Evolutionary conservation across 2,888 invertebrate species (phyloP), one percentile per base, ranked within the genome.

Genomic region (Hirtodrosophila histrioides): DNA sequence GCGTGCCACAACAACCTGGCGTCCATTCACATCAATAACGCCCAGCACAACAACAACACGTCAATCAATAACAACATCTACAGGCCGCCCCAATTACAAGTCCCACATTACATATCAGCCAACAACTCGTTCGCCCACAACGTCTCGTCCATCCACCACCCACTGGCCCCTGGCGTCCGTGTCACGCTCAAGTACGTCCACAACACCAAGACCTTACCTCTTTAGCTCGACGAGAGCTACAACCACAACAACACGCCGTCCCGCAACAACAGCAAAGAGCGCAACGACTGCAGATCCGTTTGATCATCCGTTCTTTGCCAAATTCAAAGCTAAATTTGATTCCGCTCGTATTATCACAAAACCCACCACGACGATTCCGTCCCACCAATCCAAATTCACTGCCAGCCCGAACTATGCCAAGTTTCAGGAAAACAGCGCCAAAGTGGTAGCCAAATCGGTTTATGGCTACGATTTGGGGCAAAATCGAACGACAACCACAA

Each of bases 261-360:
- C 68, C 31, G 17, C 58, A 54, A 69, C 53, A 50, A 71, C 61
- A 40, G 7, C 11, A 8, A 65, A 46, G 24, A 73, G 36, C 31
- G 44, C 17, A 11, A 63, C 66, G 0, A 74, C 73, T 37, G 45
- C 45, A 17, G 68, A 75, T 65, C 75, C 76, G 4, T 78, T 75
- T 49, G 61, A 56, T 31, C 75, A 75, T 64, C 81, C 79, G 29
- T 79, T 85, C 63, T 85, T 85, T 54, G 80, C 72, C 4, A 83
- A 79, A 56, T 78, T 69, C 48, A 77, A 75, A 44, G 54, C 57
- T 0, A 37, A 41, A 10, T 81, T 86, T 35, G 50, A 76, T 1
- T 37, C 46, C 37, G 51, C 23, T 41, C 45, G 33, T 3, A 2
- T 23, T 29, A 56, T 40, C 17, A 36, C 41, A 56, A 71, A 58